Conservation (phyloP, 30 jellyfish, hydroid and myxozoan species). For the Phacellophora camtschatica region DNA sequence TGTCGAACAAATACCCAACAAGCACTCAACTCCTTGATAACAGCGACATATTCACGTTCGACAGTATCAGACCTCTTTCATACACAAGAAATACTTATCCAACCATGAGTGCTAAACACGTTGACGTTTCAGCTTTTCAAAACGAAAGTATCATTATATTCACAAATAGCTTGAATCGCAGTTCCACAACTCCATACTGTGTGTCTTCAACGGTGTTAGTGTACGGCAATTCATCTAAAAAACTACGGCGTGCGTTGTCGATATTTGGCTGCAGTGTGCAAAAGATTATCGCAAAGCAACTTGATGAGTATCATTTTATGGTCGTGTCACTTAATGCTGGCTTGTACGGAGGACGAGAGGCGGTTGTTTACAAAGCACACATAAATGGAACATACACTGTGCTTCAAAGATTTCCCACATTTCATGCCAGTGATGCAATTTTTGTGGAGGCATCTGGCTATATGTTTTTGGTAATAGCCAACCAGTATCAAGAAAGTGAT, state of each 20-base stretch:
- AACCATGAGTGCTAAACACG: slow-evolving; percentile 4
- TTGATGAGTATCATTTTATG: neutral
- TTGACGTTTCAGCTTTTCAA: neutral
- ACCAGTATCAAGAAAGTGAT: slow-evolving; percentile 54
- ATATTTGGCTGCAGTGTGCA: slow-evolving; percentile 17
- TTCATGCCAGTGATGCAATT: slow-evolving; percentile 30
- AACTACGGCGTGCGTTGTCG: neutral
- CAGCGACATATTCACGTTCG: slow-evolving; percentile 1
- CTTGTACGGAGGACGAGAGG: slow-evolving; percentile 54
- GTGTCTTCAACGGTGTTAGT: slow-evolving; percentile 25
- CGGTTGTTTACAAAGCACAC: slow-evolving; percentile 7
- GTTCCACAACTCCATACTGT: slow-evolving; percentile 5
- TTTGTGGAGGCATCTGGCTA: slow-evolving; percentile 19
- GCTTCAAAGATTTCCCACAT: slow-evolving; percentile 44
- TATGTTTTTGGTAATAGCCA: slow-evolving; percentile 63
- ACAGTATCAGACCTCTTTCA: neutral
- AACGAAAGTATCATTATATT: slow-evolving; percentile 22
- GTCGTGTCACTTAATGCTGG: slow-evolving; percentile 26
- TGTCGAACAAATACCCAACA: neutral
- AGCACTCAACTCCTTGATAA: neutral
- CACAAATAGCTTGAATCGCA: slow-evolving; percentile 37
- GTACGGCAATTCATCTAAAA: neutral
- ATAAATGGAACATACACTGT: neutral
- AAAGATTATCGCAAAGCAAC: slow-evolving; percentile 17
- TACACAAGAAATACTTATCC: neutral